These are phyloP conservation scores for Otus sunia DNA, from an alignment of 2,113 vertebrate genomes.

Conservation along the genomic window DNA sequence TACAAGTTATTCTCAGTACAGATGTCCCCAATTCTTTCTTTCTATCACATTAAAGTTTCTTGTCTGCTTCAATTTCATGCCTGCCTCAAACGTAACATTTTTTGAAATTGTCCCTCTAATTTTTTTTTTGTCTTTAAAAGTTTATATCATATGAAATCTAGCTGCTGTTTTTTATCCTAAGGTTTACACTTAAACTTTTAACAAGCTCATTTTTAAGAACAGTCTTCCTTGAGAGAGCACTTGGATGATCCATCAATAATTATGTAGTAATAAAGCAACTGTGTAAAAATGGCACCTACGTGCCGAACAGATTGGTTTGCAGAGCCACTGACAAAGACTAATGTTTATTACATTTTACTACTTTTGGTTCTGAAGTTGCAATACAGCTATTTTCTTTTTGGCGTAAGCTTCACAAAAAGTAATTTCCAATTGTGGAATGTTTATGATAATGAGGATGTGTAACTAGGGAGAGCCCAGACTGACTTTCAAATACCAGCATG, in stretches of 20 bases:
- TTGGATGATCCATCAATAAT: conserved; percentile 57
- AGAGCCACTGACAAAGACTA: conserved; percentile 31
- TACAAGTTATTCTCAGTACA: conserved; percentile 56
- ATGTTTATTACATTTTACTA: conserved; percentile 47
- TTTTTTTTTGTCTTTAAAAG: background rate
- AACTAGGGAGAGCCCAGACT: background rate
- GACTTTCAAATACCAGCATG: conserved; percentile 1
- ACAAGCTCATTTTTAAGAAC: conserved; percentile 19
- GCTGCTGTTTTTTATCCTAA: conserved; percentile 15
- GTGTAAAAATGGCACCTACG: conserved; percentile 34
- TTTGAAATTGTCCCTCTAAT: conserved; percentile 15
- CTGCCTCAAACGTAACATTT: conserved; percentile 22
- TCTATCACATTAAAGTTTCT: conserved; percentile 55
- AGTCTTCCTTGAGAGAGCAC: conserved; percentile 35
- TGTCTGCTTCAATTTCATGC: conserved; percentile 61
- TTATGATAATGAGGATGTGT: conserved; percentile 34
- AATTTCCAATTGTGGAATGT: conserved; percentile 39
- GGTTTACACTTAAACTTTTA: conserved; percentile 36
- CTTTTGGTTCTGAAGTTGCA: conserved; percentile 37
- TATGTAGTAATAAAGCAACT: conserved; percentile 50
- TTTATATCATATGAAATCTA: conserved; percentile 24
- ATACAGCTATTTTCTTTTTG: conserved; percentile 46
- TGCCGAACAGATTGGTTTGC: conserved; percentile 30
- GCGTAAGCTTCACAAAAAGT: background rate
- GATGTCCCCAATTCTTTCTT: conserved; percentile 62